A percentile compares a stretch with the other conserved stretches of the same genome.
phyloP scores from a whole-genome alignment of 53 echinoderm and acorn worm genomes.

The Luidia sarsii region DNA sequence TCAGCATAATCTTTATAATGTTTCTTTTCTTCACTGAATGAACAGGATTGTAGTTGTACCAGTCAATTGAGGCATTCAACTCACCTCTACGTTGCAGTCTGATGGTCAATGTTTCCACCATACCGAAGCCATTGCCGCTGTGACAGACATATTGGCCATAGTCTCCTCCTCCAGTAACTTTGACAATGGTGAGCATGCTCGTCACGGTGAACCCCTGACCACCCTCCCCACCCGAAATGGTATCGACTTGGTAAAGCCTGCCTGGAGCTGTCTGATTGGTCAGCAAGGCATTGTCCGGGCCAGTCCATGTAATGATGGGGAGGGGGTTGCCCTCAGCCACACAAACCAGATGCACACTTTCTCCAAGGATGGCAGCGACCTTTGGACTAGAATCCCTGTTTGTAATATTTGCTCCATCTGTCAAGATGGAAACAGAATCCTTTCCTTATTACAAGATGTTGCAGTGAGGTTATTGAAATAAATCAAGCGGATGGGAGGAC shows the following conservation, averaged over 20 bases:
- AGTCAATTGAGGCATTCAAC: neutral
- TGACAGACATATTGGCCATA: constrained; percentile 3
- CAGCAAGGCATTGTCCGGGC: neutral
- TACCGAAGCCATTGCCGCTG: constrained; percentile 5
- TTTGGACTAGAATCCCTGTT: neutral
- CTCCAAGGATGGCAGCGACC: neutral
- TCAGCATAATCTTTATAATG: too few relatives aligned
- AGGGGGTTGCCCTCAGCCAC: constrained; percentile 10
- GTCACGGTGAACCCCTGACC: neutral
- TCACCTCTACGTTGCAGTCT: constrained; percentile 6
- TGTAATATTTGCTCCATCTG: constrained; percentile 4
- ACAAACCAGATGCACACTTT: neutral
- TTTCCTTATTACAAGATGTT: too few relatives aligned
- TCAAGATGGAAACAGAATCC: neutral
- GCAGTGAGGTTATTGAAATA: too few relatives aligned
- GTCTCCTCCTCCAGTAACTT: neutral
- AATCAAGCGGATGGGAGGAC: too few relatives aligned
- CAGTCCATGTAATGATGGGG: neutral
- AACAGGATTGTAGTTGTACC: too few relatives aligned
- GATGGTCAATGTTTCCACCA: neutral
- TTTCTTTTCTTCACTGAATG: too few relatives aligned
- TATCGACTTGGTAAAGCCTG: neutral
- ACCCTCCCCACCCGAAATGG: neutral
- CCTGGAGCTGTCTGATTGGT: constrained; percentile 24
- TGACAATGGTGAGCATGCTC: neutral